Percentiles rank a stretch among this genome's conserved stretches.
Evolutionary conservation across 92 coral and sea anemone genomes (phyloP).

Genomic region (Paragorgia papillata): DNA sequence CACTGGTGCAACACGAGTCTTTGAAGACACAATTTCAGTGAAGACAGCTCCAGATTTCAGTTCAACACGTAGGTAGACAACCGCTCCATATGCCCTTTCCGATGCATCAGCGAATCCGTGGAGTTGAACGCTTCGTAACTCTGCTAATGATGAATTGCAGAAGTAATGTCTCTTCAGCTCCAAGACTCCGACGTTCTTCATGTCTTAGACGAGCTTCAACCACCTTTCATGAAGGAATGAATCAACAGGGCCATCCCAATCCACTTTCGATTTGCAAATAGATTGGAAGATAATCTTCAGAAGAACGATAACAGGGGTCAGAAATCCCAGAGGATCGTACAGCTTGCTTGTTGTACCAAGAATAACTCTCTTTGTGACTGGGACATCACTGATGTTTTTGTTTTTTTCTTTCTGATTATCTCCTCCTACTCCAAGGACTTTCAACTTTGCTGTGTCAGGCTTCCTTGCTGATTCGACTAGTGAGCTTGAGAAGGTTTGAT

Average conservation of each 20-base stretch:
- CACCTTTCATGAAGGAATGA: constrained; percentile 32
- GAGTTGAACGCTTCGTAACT: constrained; percentile 28
- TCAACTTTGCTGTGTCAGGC: constrained; percentile 11
- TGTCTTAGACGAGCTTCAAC: constrained; percentile 41
- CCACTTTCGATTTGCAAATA: constrained; percentile 42
- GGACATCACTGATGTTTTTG: background rate
- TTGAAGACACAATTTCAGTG: constrained; percentile 36
- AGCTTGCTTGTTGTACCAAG: constrained; percentile 51
- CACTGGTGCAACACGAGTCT: constrained; percentile 46
- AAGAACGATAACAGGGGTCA: constrained; percentile 47
- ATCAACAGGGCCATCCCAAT: constrained; percentile 54
- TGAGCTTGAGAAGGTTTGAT: constrained; percentile 41
- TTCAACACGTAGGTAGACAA: constrained; percentile 49
- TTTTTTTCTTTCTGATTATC: constrained; percentile 34
- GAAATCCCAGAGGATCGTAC: constrained; percentile 59
- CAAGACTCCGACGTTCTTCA: constrained; percentile 20
- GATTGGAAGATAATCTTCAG: constrained; percentile 60
- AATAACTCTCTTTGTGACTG: constrained; percentile 25
- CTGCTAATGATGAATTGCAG: constrained; percentile 14
- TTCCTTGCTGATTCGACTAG: constrained; percentile 27
- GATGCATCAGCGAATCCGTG: constrained; percentile 69
- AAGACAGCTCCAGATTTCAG: constrained; percentile 39
- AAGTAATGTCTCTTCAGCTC: constrained; percentile 42
- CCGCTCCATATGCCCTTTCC: constrained; percentile 63
- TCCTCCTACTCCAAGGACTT: constrained; percentile 43